Evolutionary conservation across 2,113 vertebrate species (phyloP).

Genomic region (Saccopteryx leptura): DNA sequence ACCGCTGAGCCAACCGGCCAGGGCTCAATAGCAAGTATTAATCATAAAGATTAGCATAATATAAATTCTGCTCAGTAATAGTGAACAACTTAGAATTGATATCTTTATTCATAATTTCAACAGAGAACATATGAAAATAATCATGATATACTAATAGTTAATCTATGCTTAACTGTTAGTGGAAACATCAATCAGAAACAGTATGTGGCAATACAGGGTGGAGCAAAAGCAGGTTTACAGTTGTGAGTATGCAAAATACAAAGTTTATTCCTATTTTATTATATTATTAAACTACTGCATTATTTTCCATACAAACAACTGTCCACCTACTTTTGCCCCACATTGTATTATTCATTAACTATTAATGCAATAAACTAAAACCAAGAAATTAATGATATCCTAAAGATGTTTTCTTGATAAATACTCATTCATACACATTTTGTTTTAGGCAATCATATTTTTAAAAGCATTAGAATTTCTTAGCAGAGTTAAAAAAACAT

Average conservation of each 20-base stretch:
- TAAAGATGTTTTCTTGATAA: slow-evolving; percentile 31
- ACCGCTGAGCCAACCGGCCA: too few relatives aligned
- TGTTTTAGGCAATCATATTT: slow-evolving; percentile 16
- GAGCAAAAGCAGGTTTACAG: too few relatives aligned
- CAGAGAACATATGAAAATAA: slow-evolving; percentile 46
- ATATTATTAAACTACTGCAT: too few relatives aligned
- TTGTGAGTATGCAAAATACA: too few relatives aligned
- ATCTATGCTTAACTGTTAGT: not conserved
- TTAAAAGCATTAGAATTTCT: not conserved
- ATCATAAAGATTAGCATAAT: not conserved
- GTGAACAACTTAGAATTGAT: slow-evolving; percentile 1
- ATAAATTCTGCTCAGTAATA: slow-evolving; percentile 17
- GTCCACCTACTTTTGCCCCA: too few relatives aligned
- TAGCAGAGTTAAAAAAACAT: not conserved
- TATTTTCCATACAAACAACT: too few relatives aligned
- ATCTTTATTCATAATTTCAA: not conserved
- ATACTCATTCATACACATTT: not conserved
- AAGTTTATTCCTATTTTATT: too few relatives aligned
- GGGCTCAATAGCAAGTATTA: slow-evolving; percentile 14
- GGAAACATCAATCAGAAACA: slow-evolving; percentile 37
- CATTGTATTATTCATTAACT: not conserved
- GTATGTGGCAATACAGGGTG: not conserved
- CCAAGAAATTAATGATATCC: not conserved
- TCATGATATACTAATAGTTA: not conserved
- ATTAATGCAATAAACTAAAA: not conserved